These are phyloP conservation scores for Bagarius yarrelli DNA, from an alignment of 2,113 vertebrate species.

Conservation along the genomic window DNA sequence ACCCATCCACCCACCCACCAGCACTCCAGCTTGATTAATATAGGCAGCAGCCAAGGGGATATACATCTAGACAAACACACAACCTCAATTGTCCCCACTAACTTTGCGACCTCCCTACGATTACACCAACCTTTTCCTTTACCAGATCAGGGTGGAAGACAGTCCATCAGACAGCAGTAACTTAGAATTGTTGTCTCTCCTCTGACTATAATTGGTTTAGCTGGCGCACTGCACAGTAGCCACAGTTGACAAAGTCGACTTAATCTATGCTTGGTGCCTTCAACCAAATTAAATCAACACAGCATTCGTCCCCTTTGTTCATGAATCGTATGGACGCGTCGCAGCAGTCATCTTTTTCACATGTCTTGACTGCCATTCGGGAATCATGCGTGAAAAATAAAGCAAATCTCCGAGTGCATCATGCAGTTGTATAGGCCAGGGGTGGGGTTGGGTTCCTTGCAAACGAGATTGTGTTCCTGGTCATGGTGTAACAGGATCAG, in stretches of 20 bases:
- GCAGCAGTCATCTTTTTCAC: conserved; percentile 33
- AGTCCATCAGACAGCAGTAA: not conserved
- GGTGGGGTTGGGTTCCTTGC: conserved; percentile 18
- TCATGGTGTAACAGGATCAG: conserved; percentile 68
- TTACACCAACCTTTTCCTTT: not conserved
- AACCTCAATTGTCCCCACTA: conserved; percentile 25
- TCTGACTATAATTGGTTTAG: conserved; percentile 42
- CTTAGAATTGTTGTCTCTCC: not conserved
- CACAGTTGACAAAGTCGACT: conserved; percentile 29
- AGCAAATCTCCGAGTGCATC: conserved; percentile 38
- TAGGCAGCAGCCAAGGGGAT: conserved; percentile 62
- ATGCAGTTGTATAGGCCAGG: conserved; percentile 29
- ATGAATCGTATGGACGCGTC: not conserved
- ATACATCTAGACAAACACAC: conserved; percentile 54
- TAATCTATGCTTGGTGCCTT: conserved; percentile 15
- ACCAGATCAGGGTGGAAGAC: conserved; percentile 25
- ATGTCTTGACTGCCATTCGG: conserved; percentile 31
- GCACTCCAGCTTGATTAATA: conserved; percentile 69
- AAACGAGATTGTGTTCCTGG: conserved; percentile 59
- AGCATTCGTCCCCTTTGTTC: not conserved
- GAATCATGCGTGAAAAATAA: conserved; percentile 38
- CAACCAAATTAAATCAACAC: not conserved
- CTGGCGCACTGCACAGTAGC: conserved; percentile 16
- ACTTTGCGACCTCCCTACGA: not conserved
- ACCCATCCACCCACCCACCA: conserved; percentile 14